Evolutionary conservation across 1,140 invertebrate species (phyloP).

Genomic region (Oppia nitens): DNA sequence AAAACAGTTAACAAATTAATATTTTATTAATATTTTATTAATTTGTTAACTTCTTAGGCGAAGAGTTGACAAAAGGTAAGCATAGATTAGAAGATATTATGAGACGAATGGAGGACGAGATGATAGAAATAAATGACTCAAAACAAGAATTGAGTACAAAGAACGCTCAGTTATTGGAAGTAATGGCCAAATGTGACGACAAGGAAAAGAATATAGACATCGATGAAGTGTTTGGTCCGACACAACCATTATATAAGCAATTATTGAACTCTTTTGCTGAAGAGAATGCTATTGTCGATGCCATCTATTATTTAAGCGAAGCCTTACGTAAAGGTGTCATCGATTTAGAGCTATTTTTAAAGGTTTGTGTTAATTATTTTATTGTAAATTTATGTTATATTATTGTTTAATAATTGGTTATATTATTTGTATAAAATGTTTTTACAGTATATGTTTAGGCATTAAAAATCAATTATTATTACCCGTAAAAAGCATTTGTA

Average conservation of each 20-base stretch:
- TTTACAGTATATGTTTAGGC: not conserved
- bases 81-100: slow-evolving; percentile 69
- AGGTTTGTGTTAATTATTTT: too few relatives aligned
- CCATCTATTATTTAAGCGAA: slow-evolving; percentile 96
- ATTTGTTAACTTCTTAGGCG: too few relatives aligned
- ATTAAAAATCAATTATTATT: not conserved
- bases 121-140: slow-evolving; percentile 32
- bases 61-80: slow-evolving; percentile 18
- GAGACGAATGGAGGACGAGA: slow-evolving; percentile 61
- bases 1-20: too few relatives aligned
- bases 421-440: too few relatives aligned
- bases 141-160: slow-evolving; percentile 72
- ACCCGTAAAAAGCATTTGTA: not conserved
- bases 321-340: slow-evolving; percentile 78
- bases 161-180: slow-evolving; percentile 63
- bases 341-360: slow-evolving; percentile 87
- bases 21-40: too few relatives aligned
- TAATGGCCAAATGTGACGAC: slow-evolving; percentile 46
- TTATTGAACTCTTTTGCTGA: slow-evolving; percentile 88
- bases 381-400: too few relatives aligned
- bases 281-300: slow-evolving; percentile 93
- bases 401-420: too few relatives aligned
- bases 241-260: slow-evolving; percentile 89
- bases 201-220: slow-evolving; percentile 66
- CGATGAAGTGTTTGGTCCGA: slow-evolving; percentile 90